Percentiles rank a stretch among this genome's conserved stretches.
Evolutionary conservation across 2,797 vertebrate species (phyloP).

Genomic region (Sebastes kiyomatsui): DNA sequence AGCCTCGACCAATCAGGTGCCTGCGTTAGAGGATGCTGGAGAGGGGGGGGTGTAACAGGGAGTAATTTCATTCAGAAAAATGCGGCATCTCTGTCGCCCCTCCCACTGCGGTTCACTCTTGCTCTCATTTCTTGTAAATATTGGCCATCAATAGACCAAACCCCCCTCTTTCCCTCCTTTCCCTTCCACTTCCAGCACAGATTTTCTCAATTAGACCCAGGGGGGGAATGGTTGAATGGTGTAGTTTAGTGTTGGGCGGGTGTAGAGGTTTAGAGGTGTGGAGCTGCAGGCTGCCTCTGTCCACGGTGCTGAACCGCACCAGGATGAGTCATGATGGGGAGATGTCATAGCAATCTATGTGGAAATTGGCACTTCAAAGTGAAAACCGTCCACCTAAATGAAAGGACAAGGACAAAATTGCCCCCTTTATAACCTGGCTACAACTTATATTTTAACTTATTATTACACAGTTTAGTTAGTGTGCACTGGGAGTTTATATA

Average conservation of each 20-base stretch:
- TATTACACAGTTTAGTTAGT: neutral
- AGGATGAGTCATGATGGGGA: constrained; percentile 55
- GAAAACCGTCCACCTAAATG: neutral
- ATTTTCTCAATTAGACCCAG: constrained; percentile 7
- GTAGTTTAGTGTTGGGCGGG: neutral
- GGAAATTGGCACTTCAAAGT: neutral
- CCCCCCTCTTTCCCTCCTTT: neutral
- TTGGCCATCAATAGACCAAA: neutral
- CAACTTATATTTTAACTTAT: neutral
- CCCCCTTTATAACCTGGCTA: neutral
- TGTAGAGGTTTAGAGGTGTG: neutral
- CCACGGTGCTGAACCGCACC: constrained; percentile 81
- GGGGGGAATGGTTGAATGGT: neutral
- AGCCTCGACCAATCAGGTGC: constrained; percentile 72
- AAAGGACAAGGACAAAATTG: neutral
- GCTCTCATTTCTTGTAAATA: constrained; percentile 62
- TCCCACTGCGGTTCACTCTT: constrained; percentile 83
- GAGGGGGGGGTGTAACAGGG: constrained; percentile 38
- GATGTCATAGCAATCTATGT: neutral
- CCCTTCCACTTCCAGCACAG: neutral
- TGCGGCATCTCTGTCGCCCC: constrained; percentile 83
- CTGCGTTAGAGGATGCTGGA: constrained; percentile 22
- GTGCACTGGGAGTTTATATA: neutral
- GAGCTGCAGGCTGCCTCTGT: constrained; percentile 61
- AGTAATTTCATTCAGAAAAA: constrained; percentile 90